These are phyloP conservation scores for Polyodon spathula DNA, from an alignment of 2,113 vertebrate genomes.

Conservation along the genomic window DNA sequence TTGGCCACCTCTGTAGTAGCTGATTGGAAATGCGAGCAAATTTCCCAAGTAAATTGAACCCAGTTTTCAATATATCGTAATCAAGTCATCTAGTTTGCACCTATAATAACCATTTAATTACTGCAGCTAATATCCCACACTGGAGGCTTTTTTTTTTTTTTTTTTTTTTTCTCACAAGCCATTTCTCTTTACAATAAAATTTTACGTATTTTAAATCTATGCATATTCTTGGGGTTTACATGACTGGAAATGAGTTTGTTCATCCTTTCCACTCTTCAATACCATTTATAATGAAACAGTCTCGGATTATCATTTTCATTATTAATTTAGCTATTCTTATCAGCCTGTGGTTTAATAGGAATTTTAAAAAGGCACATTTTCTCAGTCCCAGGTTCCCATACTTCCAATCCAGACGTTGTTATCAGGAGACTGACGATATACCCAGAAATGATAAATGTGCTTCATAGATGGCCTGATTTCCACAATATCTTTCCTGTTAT, in stretches of 20 bases:
- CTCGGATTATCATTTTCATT: conserved; percentile 1
- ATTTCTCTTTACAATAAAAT: too few relatives aligned
- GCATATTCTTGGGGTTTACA: conserved; percentile 5
- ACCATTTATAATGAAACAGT: conserved; percentile 14
- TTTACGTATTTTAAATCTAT: not conserved
- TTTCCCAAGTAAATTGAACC: too few relatives aligned
- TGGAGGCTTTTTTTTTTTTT: too few relatives aligned
- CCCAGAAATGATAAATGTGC: not conserved
- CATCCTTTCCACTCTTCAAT: conserved; percentile 2
- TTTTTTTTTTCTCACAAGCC: too few relatives aligned
- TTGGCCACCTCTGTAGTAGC: too few relatives aligned
- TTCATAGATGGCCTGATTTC: not conserved
- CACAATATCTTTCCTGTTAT: not conserved
- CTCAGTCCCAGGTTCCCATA: not conserved
- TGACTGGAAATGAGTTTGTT: not conserved
- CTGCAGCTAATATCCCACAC: too few relatives aligned
- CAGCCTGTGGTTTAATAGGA: not conserved
- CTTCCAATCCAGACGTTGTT: not conserved
- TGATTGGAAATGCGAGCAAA: too few relatives aligned
- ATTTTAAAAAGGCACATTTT: not conserved
- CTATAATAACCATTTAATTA: too few relatives aligned
- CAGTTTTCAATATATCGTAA: too few relatives aligned
- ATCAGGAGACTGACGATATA: not conserved
- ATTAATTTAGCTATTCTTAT: not conserved
- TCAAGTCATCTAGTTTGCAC: too few relatives aligned